phyloP scores from a whole-genome alignment of 2,113 vertebrate genomes.

The Oxyruncus cristatus region DNA sequence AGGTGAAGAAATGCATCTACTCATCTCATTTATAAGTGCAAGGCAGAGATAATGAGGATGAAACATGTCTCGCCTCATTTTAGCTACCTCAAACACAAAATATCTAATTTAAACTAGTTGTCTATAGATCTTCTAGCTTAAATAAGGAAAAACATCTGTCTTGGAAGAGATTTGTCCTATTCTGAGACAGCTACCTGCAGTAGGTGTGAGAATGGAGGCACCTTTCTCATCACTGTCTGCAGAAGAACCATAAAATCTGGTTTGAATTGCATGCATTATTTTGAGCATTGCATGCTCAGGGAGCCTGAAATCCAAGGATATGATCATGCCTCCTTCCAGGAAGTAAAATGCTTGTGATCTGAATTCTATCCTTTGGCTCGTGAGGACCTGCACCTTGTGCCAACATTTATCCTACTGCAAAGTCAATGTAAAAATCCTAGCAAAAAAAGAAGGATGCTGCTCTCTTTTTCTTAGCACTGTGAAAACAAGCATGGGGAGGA shows the following conservation, averaged over 20 bases:
- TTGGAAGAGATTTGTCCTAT: background rate
- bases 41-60: background rate
- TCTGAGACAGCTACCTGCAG: background rate
- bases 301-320: background rate
- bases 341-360: background rate
- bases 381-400: background rate
- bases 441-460: background rate
- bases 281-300: too few relatives aligned
- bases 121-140: background rate
- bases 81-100: background rate
- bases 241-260: background rate
- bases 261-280: background rate
- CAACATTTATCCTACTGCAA: background rate
- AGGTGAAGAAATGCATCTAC: background rate
- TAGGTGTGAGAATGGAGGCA: accelerated
- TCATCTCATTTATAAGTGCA: background rate
- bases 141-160: background rate
- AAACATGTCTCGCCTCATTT: background rate
- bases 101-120: background rate
- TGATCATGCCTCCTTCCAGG: background rate
- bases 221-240: background rate
- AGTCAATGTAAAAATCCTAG: background rate
- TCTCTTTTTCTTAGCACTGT: background rate
- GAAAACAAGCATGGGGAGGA: background rate
- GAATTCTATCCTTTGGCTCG: background rate